phyloP scores from a whole-genome alignment of 1,140 invertebrate species.

The Andrena cerasifolii region DNA sequence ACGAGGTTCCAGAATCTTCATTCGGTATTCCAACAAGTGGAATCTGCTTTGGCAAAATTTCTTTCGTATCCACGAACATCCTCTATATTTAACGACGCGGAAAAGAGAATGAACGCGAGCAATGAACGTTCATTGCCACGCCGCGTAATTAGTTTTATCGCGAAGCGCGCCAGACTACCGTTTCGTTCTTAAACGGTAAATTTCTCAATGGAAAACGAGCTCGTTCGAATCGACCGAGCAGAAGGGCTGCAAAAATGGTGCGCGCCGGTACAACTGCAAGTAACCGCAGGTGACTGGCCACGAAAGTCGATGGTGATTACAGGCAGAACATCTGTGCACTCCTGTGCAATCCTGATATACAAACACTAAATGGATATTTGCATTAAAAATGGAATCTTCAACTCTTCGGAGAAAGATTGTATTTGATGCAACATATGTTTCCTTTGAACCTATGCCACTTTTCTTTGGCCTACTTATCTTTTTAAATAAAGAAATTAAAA shows the following conservation, averaged over 20 bases:
- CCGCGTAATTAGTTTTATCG: background rate
- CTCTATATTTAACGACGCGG: background rate
- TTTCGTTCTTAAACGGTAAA: conserved; percentile 52
- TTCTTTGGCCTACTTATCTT: too few species aligned
- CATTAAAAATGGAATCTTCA: too few species aligned
- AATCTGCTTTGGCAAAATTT: background rate
- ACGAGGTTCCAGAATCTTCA: background rate
- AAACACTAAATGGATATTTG: too few species aligned
- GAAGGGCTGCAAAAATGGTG: conserved; percentile 58
- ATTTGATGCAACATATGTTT: too few species aligned
- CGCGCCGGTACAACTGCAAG: background rate
- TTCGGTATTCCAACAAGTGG: background rate
- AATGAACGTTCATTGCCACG: background rate
- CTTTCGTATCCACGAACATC: background rate
- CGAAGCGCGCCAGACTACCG: background rate
- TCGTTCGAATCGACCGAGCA: conserved; percentile 53
- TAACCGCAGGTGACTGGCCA: too few species aligned
- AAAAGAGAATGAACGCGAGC: background rate
- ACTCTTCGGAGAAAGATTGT: too few species aligned
- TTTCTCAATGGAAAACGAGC: conserved; percentile 56
- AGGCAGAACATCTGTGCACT: too few species aligned
- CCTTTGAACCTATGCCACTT: too few species aligned
- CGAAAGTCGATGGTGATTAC: too few species aligned
- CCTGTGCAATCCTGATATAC: too few species aligned
- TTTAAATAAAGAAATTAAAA: too few species aligned